Evolutionary conservation across 2,113 vertebrate species (phyloP).

Genomic region (Ptychochromis oligacanthus): DNA sequence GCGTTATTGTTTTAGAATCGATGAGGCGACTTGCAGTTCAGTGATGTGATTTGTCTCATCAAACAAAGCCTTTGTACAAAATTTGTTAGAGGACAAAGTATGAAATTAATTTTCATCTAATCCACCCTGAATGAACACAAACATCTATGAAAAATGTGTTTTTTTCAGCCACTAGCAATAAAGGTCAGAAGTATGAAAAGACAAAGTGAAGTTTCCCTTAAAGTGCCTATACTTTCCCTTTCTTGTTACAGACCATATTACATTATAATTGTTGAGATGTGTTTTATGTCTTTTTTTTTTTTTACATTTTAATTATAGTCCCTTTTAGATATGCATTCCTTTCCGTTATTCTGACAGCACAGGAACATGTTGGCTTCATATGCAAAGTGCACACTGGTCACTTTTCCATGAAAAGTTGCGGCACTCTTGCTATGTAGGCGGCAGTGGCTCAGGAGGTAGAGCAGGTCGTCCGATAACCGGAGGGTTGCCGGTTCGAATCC

Average conservation of each 20-base stretch:
- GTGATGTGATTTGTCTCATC: background rate
- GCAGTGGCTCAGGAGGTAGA: too few species aligned
- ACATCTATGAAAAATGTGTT: background rate
- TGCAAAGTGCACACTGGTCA: background rate
- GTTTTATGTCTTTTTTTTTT: too few species aligned
- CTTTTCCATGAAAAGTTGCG: background rate
- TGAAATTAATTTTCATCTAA: background rate
- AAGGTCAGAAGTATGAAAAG: background rate
- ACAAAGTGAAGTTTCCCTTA: background rate
- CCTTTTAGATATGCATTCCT: background rate
- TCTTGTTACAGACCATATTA: too few species aligned
- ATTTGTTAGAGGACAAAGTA: background rate
- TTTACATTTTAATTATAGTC: too few species aligned
- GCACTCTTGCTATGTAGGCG: too few species aligned
- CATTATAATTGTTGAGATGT: too few species aligned
- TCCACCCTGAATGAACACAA: background rate
- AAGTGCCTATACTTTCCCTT: too few species aligned
- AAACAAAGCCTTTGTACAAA: background rate
- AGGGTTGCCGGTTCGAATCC: too few species aligned
- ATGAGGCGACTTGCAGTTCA: background rate
- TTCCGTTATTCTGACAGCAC: background rate
- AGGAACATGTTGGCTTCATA: background rate
- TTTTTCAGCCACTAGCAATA: background rate
- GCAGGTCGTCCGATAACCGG: too few species aligned
- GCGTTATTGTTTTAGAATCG: slow-evolving; percentile 4